Evolutionary conservation across 2,113 vertebrate genomes (phyloP), one percentile per base, ranked within the genome.

Genomic region (Charina bottae): DNA sequence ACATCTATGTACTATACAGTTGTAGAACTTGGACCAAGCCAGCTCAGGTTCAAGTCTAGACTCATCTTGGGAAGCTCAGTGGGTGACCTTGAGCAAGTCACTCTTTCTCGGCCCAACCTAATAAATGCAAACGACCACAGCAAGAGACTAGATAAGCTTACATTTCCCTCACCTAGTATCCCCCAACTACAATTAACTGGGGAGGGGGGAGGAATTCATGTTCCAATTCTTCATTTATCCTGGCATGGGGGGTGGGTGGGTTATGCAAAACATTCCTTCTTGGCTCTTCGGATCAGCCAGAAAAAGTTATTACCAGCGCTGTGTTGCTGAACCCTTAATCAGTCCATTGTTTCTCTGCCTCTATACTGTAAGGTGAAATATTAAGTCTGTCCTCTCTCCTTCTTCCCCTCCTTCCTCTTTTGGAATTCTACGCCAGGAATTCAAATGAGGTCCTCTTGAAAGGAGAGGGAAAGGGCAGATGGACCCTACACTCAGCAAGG

Each of bases 401-500:
- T 17, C 11, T 56, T 33, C 11, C n/a, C 26, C 28, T 37, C 19
- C 46, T 54, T 24, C 21, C 10, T 8, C 46, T 24, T 24, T 4
- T 62, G 42, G 83, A 62, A 62, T 54, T 62, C 19, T 54, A n/a
- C 85, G 90, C 83, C 83, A 90, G 49, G 83, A 37, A 85, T 90
- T 24, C 83, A 62, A 59, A 28, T 85, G 83, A 68, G 24, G 11
- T 26, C 23, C 55, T 68, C 68, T 10, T 83, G 53, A 86, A 91
- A 2, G n/a, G 49, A 59, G 46, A 33, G 6, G 21, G 11, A 6
- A 64, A 33, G 33, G 23, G 13, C 10, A 9, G 17, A 53, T 37
- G n/a, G 26, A 19, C 9, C 23, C 33, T 7, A 26, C 0, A 42
- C 3, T 15, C 8, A 5, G 55, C 28, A 24, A 58, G n/a, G 24